Evolutionary conservation across 2,797 vertebrate species (phyloP), one percentile per base, ranked within the genome.

Genomic region (Nannoperca obscura): DNA sequence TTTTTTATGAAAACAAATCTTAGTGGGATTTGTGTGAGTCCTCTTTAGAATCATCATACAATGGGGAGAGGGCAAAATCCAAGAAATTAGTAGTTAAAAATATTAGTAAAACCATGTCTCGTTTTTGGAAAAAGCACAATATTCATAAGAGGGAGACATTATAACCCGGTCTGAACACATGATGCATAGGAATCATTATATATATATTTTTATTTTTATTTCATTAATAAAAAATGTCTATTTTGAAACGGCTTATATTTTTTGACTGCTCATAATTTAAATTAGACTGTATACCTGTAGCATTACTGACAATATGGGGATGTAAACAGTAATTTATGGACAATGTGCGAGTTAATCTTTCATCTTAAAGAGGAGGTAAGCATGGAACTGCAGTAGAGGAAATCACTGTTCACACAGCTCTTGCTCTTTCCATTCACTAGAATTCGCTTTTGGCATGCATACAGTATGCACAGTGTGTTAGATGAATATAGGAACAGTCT

Each of bases 351-450:
- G 9, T 58, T 40, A 53, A 12, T 22, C 20, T 40, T 71, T 58
- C 5, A n/a, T 38, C 47, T 63, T 3, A 24, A 70, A 50, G n/a
- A 57, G 7, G 22, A 68, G 30, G 38, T 22, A 44, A 34, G 61
- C 54, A 46, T 60, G 24, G 68, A 24, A 68, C 63, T 59, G 59
- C 55, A 40, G 50, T 27, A 27, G 49, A 34, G 59, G 17, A 50
- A 57, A 54, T 46, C 17, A 47, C 46, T 58, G 36, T 40, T 71
- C 24, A 55, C 22, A 49, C 12, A 58, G 15, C 38, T 61, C 38
- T 66, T 9, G 22, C 20, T 70, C 12, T 12, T 5, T 42, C 14
- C 22, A 2, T 67, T n/a, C 46, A 54, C 30, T 42, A n/a, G 46
- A 71, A n/a, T 66, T 13, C 20, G 42, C 22, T 34, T 11, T 38